Evolutionary conservation across 2,797 vertebrate species (phyloP).

Genomic region (Holocentrus rufus): DNA sequence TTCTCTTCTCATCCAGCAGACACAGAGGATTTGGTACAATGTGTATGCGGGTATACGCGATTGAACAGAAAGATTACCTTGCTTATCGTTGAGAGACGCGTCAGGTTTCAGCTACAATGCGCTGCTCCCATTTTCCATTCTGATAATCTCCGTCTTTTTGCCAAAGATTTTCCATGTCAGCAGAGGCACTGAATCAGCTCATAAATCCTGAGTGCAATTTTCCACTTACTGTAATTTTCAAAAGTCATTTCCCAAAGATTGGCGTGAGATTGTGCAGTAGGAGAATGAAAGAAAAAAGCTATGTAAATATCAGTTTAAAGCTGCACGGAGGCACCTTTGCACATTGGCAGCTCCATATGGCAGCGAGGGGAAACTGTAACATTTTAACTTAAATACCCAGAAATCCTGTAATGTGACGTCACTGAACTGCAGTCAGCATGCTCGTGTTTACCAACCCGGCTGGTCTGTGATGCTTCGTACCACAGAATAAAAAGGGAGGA

Average conservation of each 20-base stretch:
- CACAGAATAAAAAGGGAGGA: neutral
- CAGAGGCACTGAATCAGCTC: slow-evolving; percentile 14
- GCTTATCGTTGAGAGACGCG: slow-evolving; percentile 49
- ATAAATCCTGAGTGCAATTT: slow-evolving; percentile 24
- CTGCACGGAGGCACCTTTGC: slow-evolving; percentile 10
- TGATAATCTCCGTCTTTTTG: slow-evolving; percentile 58
- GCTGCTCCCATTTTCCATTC: slow-evolving; percentile 57
- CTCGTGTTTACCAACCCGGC: neutral
- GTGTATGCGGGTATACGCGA: slow-evolving; percentile 42
- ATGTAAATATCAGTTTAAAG: slow-evolving; percentile 25
- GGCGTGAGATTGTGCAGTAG: slow-evolving; percentile 19
- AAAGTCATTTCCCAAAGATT: slow-evolving; percentile 33
- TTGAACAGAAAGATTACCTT: slow-evolving; percentile 62
- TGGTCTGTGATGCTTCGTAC: too few relatives aligned
- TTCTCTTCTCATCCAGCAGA: slow-evolving; percentile 47
- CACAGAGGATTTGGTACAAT: slow-evolving; percentile 25
- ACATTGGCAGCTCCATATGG: slow-evolving; percentile 9
- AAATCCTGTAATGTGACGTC: slow-evolving; percentile 55
- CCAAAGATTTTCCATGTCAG: slow-evolving; percentile 37
- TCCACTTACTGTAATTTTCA: slow-evolving; percentile 12
- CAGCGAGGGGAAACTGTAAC: slow-evolving; percentile 24
- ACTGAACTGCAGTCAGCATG: slow-evolving; percentile 36
- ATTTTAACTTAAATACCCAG: slow-evolving; percentile 35
- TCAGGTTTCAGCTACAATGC: slow-evolving; percentile 42
- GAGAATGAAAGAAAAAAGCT: neutral